Evolutionary conservation across 2,113 vertebrate genomes (phyloP).

Genomic region (Pedionomus torquatus): DNA sequence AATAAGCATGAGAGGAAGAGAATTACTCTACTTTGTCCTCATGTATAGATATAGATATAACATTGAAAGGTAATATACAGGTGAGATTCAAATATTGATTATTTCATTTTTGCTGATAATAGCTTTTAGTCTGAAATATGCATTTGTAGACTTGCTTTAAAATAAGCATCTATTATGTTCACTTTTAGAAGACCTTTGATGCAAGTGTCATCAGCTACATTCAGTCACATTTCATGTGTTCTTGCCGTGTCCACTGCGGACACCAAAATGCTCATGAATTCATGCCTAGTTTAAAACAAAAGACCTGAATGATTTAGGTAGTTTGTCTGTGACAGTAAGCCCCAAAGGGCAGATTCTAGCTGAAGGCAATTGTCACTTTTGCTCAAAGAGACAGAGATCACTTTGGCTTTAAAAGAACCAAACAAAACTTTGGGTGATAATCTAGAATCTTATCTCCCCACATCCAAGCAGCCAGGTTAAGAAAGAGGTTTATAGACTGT

Average conservation of each 20-base stretch:
- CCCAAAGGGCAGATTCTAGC: neutral
- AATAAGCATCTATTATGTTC: neutral
- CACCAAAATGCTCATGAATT: neutral
- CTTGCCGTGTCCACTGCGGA: neutral
- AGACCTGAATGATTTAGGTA: fast-evolving
- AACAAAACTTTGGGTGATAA: neutral
- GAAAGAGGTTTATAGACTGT: neutral
- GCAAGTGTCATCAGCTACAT: neutral
- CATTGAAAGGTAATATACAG: neutral
- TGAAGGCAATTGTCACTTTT: neutral
- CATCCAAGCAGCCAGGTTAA: neutral
- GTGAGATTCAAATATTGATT: neutral
- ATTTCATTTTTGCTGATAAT: neutral
- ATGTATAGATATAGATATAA: neutral
- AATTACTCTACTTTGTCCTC: neutral
- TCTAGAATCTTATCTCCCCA: neutral
- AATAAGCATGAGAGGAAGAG: neutral
- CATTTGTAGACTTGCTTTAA: neutral
- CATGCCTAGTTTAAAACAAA: neutral
- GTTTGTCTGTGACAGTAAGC: neutral
- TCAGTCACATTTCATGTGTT: neutral
- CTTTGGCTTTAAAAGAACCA: neutral
- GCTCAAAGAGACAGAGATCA: neutral
- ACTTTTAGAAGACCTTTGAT: neutral
- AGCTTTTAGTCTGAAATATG: neutral